Evolutionary conservation across 2,113 vertebrate species (phyloP), one percentile per base, ranked within the genome.

Genomic region (Paralichthys olivaceus): DNA sequence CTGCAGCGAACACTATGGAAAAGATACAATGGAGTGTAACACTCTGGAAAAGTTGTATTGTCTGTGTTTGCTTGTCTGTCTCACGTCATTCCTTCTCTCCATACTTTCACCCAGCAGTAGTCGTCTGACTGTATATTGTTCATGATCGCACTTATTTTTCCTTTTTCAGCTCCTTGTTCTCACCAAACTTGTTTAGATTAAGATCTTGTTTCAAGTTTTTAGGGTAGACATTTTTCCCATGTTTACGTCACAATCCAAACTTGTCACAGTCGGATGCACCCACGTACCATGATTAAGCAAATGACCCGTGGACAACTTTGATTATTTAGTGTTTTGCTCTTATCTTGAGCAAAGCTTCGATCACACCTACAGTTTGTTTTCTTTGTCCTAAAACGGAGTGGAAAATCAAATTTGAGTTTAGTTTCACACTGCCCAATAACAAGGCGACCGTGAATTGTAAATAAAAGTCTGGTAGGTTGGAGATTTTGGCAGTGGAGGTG

Each of bases 351-450:
- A 55, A 83, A 82, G 58, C 77, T 65, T 34, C 79, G 88, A 88
- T 88, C 84, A 79, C 85, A 91, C 90, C 90, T 90, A 54, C 69
- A 8, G 81, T 86, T 91, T 91, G 83, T 90, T 91, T 91, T 86
- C 75, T 54, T 86, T 89, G 81, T 81, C 75, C 69, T 69, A 29
- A 79, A 78, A 59, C 43, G 0, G 75, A 81, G 76, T 86, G 86
- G 88, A 88, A 90, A 77, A 89, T 84, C 32, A 63, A 34, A 84
- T 85, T 74, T 72, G 58, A 79, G 89, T 84, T 72, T 62, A 60
- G 83, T 75, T 88, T 81, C 73, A 78, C 76, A 56, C 86, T 57
- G 75, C 76, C 74, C 74, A 53, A 72, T 75, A 76, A 90, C 73
- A 68, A 71, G 70, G 75, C 47, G 26, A 84, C 80, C 79, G 22